These are phyloP conservation scores for Valencia hispanica DNA, from an alignment of 2,797 vertebrate species.

Conservation along the genomic window DNA sequence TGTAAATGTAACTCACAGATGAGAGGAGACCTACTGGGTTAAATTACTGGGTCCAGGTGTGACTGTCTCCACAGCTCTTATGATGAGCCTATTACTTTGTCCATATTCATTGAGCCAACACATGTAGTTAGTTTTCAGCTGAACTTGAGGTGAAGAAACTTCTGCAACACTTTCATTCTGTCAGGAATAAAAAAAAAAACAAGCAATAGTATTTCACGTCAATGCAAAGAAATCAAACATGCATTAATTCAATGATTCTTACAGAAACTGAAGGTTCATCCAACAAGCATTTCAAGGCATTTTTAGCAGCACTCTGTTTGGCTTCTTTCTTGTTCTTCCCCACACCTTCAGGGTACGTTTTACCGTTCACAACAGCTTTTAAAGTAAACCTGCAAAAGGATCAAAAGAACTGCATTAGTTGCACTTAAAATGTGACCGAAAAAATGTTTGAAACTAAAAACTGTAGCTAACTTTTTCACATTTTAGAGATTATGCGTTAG, in stretches of 20 bases:
- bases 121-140: conserved; percentile 46
- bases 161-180: conserved; percentile 34
- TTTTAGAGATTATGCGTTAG: neutral
- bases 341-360: conserved; percentile 58
- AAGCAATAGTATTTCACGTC: neutral
- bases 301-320: conserved; percentile 76
- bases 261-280: conserved; percentile 38
- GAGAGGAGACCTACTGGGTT: conserved; percentile 56
- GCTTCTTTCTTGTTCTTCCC: conserved; percentile 81
- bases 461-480: neutral
- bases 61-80: conserved; percentile 34
- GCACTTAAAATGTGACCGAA: neutral
- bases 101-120: conserved; percentile 78
- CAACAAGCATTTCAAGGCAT: conserved; percentile 48
- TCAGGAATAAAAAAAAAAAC: conserved; percentile 5
- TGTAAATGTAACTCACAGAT: neutral
- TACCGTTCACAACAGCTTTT: conserved; percentile 57
- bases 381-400: conserved; percentile 68
- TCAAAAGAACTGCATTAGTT: neutral
- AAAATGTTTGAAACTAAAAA: neutral
- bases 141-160: neutral
- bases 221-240: neutral
- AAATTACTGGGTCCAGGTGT: neutral
- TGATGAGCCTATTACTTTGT: conserved; percentile 22
- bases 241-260: conserved; percentile 22